phyloP scores from a whole-genome alignment of 2,113 vertebrate genomes.

The Cairina moschata region DNA sequence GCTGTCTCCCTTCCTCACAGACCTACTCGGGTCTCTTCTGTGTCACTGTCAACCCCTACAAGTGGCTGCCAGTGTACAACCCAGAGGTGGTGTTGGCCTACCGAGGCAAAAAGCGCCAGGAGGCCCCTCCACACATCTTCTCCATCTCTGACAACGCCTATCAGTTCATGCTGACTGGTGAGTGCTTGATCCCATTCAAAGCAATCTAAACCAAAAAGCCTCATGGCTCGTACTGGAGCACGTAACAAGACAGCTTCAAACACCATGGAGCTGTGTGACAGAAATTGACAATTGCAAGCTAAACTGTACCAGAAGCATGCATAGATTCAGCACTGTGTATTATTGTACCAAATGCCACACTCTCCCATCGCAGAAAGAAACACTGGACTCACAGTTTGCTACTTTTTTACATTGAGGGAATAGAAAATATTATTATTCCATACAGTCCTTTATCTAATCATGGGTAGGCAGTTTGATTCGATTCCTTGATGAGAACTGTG shows the following conservation, averaged over 20 bases:
- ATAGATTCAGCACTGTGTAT: background rate
- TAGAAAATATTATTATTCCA: background rate
- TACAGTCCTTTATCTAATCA: background rate
- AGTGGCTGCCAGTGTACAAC: slow-evolving; percentile 86
- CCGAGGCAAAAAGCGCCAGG: slow-evolving; percentile 86
- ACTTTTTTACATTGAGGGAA: background rate
- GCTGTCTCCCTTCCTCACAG: too few relatives aligned
- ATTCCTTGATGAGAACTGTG: background rate
- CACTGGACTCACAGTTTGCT: background rate
- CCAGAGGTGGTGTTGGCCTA: slow-evolving; percentile 81
- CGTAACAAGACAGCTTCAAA: background rate
- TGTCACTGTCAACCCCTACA: slow-evolving; percentile 80
- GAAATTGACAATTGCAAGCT: background rate
- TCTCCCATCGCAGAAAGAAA: background rate
- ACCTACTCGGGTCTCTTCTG: too few relatives aligned
- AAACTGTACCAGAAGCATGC: background rate
- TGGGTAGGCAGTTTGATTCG: background rate
- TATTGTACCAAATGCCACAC: background rate
- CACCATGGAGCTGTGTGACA: background rate
- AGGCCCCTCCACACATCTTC: slow-evolving; percentile 82
- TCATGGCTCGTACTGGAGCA: background rate
- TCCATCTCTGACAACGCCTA: background rate
- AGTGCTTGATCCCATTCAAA: background rate
- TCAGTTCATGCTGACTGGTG: background rate
- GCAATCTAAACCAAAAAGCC: background rate